Conservation (phyloP, 2,797 vertebrate species). For the Pangasius larnaudii region DNA sequence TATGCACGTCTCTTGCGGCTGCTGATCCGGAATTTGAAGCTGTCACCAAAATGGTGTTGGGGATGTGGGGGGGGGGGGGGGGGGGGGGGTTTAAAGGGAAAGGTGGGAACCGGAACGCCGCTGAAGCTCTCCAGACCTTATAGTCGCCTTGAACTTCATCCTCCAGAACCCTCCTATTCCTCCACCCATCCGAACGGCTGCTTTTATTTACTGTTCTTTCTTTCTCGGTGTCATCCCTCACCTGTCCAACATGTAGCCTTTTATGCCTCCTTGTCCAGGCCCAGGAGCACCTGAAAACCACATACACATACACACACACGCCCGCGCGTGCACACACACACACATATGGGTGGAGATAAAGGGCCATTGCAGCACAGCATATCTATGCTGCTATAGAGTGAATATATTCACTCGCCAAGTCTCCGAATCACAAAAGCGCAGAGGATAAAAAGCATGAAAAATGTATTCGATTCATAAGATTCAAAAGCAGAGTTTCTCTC, state of each 20-base stretch:
- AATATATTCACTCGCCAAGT: not conserved
- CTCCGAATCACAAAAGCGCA: not conserved
- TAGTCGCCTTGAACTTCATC: slow-evolving; percentile 1
- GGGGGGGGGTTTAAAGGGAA: not conserved
- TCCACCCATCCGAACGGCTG: slow-evolving; percentile 62
- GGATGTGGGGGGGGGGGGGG: not conserved
- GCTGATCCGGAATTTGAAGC: slow-evolving; percentile 76
- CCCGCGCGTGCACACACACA: slow-evolving; percentile 22
- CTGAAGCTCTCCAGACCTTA: slow-evolving; percentile 20
- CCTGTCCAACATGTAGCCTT: slow-evolving; percentile 83
- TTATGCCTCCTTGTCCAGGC: slow-evolving; percentile 66
- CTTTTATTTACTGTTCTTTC: slow-evolving; percentile 72
- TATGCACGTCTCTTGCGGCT: slow-evolving; percentile 70
- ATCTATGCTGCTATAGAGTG: not conserved
- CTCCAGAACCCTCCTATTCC: not conserved
- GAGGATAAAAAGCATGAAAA: not conserved
- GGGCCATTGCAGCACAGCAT: not conserved
- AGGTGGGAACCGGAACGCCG: slow-evolving; percentile 48
- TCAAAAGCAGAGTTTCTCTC: not conserved
- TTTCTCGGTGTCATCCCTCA: slow-evolving; percentile 78
- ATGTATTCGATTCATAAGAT: not conserved
- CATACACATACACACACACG: slow-evolving; percentile 29
- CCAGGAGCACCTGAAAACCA: slow-evolving; percentile 67
- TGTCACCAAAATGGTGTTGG: slow-evolving; percentile 72
- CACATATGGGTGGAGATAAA: not conserved